These are phyloP conservation scores for Lysandra coridon DNA, from an alignment of 2,888 invertebrate genomes.

Conservation along the genomic window DNA sequence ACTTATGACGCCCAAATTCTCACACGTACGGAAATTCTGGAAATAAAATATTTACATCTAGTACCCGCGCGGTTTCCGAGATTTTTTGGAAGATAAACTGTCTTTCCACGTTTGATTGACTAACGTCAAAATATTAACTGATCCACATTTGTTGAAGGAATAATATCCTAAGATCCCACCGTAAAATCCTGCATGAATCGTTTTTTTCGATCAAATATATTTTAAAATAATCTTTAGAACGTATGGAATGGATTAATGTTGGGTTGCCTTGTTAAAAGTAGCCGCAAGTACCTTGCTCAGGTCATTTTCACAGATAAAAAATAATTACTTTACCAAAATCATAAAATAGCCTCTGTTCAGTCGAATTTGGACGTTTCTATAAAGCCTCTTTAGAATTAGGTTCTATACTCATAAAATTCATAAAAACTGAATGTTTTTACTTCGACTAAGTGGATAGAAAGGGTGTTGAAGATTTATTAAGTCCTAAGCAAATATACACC, in stretches of 20 bases:
- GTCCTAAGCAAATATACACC: conserved; percentile 1
- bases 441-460: not conserved
- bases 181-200: too few species aligned
- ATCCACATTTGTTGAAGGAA: too few species aligned
- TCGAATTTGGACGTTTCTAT: too few species aligned
- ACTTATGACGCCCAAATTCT: conserved; percentile 22
- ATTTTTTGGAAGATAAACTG: not conserved
- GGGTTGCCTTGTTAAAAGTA: too few species aligned
- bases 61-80: not conserved
- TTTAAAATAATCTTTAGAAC: too few species aligned
- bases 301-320: not conserved
- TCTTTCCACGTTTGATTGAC: not conserved
- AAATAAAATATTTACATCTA: conserved; percentile 5
- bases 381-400: not conserved
- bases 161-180: too few species aligned
- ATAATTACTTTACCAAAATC: not conserved
- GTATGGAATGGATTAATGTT: too few species aligned
- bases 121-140: not conserved
- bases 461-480: not conserved
- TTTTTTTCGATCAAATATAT: too few species aligned
- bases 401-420: not conserved
- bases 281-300: too few species aligned
- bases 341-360: not conserved
- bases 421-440: not conserved
- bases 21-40: not conserved